A percentile compares a stretch with the other conserved stretches of the same genome.
Evolutionary conservation across 2,888 invertebrate genomes (phyloP).

Genomic region (Aphidius colemani): DNA sequence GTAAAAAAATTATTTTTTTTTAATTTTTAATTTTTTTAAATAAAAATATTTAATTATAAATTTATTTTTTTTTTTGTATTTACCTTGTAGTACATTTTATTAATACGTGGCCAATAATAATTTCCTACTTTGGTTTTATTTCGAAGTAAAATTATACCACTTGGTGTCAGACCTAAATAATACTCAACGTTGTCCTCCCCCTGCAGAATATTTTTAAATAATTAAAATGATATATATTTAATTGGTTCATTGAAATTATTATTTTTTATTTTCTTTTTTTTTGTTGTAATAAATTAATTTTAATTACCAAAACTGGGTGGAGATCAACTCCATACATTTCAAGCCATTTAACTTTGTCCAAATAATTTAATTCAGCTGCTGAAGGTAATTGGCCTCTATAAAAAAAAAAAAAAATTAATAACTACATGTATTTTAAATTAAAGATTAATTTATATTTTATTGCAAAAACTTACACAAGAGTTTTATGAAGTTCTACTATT

Average conservation of each 20-base stretch:
- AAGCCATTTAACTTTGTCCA: slow-evolving; percentile 98
- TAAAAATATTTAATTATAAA: no score
- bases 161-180: slow-evolving; percentile 93
- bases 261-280: not conserved
- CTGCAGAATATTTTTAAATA: slow-evolving; percentile 61
- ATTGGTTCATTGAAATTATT: not conserved
- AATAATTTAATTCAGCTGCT: slow-evolving; percentile 90
- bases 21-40: not conserved
- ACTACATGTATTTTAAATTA: slow-evolving; percentile 8
- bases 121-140: slow-evolving; percentile 96
- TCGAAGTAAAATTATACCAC: slow-evolving; percentile 90
- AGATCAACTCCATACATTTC: slow-evolving; percentile 98
- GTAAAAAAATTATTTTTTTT: not conserved
- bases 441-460: slow-evolving; percentile 23
- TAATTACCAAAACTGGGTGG: slow-evolving; percentile 90
- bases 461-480: slow-evolving; percentile 72
- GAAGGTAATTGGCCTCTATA: slow-evolving; percentile 86
- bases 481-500: slow-evolving; percentile 87
- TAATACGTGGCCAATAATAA: slow-evolving; percentile 97
- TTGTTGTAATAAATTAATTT: slow-evolving; percentile 27
- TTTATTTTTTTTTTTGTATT: slow-evolving; percentile 12
- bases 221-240: slow-evolving; percentile 17
- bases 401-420: slow-evolving; percentile 31
- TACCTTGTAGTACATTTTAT: slow-evolving; percentile 91
- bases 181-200: slow-evolving; percentile 97